phyloP scores from a whole-genome alignment of 2,888 invertebrate species.

The Thereva unica region DNA sequence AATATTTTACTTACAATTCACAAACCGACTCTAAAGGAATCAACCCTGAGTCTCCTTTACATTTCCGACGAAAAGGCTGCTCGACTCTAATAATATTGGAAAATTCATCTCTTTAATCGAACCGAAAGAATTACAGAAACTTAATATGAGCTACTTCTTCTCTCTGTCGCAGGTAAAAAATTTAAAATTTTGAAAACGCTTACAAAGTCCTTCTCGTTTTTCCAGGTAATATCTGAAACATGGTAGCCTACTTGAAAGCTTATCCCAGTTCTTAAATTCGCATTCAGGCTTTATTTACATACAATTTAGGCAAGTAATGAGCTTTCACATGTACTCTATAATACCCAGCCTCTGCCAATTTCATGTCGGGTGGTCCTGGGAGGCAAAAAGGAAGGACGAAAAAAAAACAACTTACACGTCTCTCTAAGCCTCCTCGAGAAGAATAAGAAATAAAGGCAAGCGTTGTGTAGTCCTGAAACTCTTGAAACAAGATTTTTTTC shows the following conservation, averaged over 20 bases:
- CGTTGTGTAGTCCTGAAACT: constrained; percentile 23
- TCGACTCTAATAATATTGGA: no score
- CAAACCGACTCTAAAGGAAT: no score
- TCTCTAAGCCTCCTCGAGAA: constrained; percentile 14
- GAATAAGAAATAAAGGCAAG: constrained; percentile 31
- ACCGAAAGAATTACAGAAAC: no score
- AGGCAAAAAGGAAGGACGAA: neutral
- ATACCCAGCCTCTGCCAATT: constrained; percentile 22
- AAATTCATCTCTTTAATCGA: no score
- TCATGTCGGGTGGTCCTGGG: constrained; percentile 5
- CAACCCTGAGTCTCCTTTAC: no score
- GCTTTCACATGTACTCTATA: constrained; percentile 25
- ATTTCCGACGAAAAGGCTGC: no score
- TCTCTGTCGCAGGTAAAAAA: no score
- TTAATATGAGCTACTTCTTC: no score
- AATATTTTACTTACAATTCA: no score
- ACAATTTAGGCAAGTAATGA: constrained; percentile 34
- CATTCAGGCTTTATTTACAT: constrained; percentile 29
- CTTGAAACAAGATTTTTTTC: constrained; percentile 7
- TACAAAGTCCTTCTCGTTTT: neutral
- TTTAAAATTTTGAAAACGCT: neutral
- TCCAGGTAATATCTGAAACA: no score
- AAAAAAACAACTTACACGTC: constrained; percentile 10
- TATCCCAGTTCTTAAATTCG: constrained; percentile 31
- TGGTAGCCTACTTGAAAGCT: constrained; percentile 1